Base-by-base conservation (phyloP, 2,888 invertebrate genomes). In the Drosophila prostipennis region DNA sequence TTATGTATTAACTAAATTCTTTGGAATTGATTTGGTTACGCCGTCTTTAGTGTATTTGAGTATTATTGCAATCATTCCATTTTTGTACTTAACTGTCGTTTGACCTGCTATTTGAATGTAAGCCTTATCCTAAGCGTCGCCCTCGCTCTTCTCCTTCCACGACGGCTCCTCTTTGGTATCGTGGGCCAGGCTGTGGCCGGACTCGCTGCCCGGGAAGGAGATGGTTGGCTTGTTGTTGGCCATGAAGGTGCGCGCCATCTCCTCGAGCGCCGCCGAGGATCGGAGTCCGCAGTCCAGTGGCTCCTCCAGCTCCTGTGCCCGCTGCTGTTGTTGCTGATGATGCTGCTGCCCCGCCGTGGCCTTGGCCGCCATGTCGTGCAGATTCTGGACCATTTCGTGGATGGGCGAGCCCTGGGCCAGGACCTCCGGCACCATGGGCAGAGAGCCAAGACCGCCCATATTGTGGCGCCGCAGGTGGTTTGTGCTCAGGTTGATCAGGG, bases 401-500 rank as follows among this genome's bases (percentile, higher is more conserved):
- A 69, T 85, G 6, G 86, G 82, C 2, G 86, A 82, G 0, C 59
- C 67, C 61, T 85, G 82, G 6, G 46, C 11, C 11, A 82, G 49
- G 2, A 71, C 60, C 46, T 59, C 52, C 2, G 87, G 74, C 32
- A 77, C 65, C 70, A 87, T 43, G 8, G 87, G 80, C 56, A 89
- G 57, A 45, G 74, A 74, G 4, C 74, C 72, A 34, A 81, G 23
- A 11, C 78, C 82, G n/a, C 65, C 71, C 23, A 80, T 54, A 53
- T 74, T 83, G 29, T 86, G 86, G 3, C 89, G 89, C 0, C 91
- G 86, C 52, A 90, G 70, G 1, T 88, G 88, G 63, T 84, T 90
- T 14, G 91, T 89, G 59, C 91, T 90, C 36, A 91, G 68, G 71
- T 91, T 91, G 11, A 91, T 88, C 6, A 91, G 57, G 2, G 91